Evolutionary conservation across 1,140 invertebrate species (phyloP), one percentile per base, ranked within the genome.

Genomic region (Hycleus cichorii): DNA sequence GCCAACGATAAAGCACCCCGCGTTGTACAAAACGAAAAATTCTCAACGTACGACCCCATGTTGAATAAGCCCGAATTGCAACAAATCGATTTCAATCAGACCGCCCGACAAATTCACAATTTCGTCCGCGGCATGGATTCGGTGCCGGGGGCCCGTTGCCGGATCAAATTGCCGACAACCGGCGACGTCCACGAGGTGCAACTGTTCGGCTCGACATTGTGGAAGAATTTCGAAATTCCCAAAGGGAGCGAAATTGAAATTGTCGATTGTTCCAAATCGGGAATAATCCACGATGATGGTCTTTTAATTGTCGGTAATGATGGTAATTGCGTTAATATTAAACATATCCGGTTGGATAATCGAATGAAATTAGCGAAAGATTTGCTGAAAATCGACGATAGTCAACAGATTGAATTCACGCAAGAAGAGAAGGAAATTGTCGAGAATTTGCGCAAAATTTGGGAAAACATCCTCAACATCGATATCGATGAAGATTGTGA

Each of bases 111-210:
- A 58, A 76, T 97, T 5, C 95, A 97, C 73, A 91, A 98, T 76
- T 98, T 97, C 67, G 93, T 98, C 57, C 77, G 95, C 40, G 95
- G 91, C 2, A 77, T 95, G 67, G 95, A 98, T 69, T 95, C 93
- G 46, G 88, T 89, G 0, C 95, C 95, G 0, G 95, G 95, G 2
- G 94, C 95, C 0, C 89, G 89, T 77, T 86, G 88, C 0, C 71
- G 77, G 0, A 75, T 97, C 1, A 75, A 80, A 60, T 60, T 77
- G 40, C 74, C 78, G 39, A 73, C 65, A 9, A 74, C 64, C 58
- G 70, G 75, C 0, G 80, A 85, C 50, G 74, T 75, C 2, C 73
- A 86, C 69, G 82, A 89, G 72, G 77, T 88, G 0, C 84, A 85
- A 53, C 74, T 97, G 1, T 96, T 86, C 72, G 90, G 90, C 0